Evolutionary conservation across 64 coral and sea anemone species (phyloP), one percentile per base, ranked within the genome.

Genomic region (Montipora cactus): DNA sequence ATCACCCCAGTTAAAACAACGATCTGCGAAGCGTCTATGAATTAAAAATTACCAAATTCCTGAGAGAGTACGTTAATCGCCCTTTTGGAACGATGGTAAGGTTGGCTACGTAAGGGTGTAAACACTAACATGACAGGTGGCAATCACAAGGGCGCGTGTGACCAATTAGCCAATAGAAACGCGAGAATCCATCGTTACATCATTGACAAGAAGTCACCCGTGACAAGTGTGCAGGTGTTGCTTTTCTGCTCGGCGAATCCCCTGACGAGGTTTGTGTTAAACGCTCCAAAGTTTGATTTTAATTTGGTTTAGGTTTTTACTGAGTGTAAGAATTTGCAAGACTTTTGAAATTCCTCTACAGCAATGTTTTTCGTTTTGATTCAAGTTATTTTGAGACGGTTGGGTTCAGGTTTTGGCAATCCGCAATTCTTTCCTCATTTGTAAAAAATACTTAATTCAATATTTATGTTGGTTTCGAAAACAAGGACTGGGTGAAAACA

Each of bases 41-140:
- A 93, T 93, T 88, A 93, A 93, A 93, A 93, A 93, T 93, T 88
- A 93, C 92, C 71, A 79, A 93, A 93, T 93, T 93, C 92, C 92
- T 93, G 48, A 93, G 79, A 88, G 76, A 93, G 80, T 87, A 93
- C 77, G 74, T 93, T 66, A 80, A 87, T 80, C 73, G 83, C 68
- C 57, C 47, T 83, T 93, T 93, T 80, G 83, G 92, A 93, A 88
- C 74, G 74, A 77, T 46, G 57, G 82, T 84, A 84, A 84, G 81
- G 23, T 68, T 84, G 59, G 46, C 81, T 84, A 84, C 81, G 81
- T 84, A 59, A 84, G 81, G 67, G 81, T 68, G 44, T 86, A 86
- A 86, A 86, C 81, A 84, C 81, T 84, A 59, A 86, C 45, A 4
- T 71, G 82, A 47, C 82, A 86, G 82, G 82, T 86, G 82, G 82